Evolutionary conservation across 2,113 vertebrate genomes (phyloP).

Genomic region (Tautogolabrus adspersus): DNA sequence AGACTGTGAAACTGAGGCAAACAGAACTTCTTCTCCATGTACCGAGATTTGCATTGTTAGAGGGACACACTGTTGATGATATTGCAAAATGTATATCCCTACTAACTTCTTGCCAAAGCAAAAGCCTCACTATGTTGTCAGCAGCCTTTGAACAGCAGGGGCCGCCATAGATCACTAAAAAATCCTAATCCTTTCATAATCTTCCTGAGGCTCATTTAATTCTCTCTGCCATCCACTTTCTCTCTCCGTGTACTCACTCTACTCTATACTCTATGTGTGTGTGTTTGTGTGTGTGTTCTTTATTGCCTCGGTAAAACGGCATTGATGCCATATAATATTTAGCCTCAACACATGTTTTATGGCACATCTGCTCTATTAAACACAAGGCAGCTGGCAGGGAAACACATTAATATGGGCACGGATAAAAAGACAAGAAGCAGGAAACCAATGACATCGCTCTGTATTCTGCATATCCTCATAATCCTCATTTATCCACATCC

Average conservation of each 20-base stretch:
- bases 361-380: slow-evolving; percentile 48
- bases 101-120: too few relatives aligned
- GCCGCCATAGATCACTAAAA: slow-evolving; percentile 22
- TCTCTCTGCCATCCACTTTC: neutral
- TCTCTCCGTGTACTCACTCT: neutral
- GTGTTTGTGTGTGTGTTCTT: slow-evolving; percentile 6
- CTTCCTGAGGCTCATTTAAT: slow-evolving; percentile 19
- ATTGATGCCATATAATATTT: neutral
- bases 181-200: slow-evolving; percentile 7
- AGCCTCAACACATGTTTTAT: slow-evolving; percentile 21
- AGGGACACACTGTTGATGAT: too few relatives aligned
- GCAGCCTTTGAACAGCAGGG: slow-evolving; percentile 39
- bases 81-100: too few relatives aligned
- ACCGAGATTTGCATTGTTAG: too few relatives aligned
- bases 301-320: neutral
- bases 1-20: too few relatives aligned
- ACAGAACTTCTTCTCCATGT: too few relatives aligned
- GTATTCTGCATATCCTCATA: slow-evolving; percentile 22
- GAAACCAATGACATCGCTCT: neutral
- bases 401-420: slow-evolving; percentile 3
- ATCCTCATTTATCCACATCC: slow-evolving; percentile 27
- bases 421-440: slow-evolving; percentile 5
- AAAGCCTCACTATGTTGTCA: too few relatives aligned
- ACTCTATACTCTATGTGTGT: too few relatives aligned
- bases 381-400: slow-evolving; percentile 21